Conservation (phyloP, 2,113 vertebrate genomes). For the Dipodomys spectabilis region DNA sequence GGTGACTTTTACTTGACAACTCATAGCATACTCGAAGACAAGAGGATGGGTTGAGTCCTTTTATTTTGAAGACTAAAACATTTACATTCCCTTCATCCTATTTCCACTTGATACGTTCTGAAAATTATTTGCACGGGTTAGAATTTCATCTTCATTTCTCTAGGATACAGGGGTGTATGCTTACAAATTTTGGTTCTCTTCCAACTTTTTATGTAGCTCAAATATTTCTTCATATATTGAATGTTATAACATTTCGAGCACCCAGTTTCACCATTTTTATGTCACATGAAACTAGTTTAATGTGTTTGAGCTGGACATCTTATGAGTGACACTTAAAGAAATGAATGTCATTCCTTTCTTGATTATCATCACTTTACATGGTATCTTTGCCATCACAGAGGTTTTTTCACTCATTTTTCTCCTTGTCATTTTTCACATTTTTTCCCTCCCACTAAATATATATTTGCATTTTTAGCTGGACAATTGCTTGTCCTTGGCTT, state of each 20-base stretch:
- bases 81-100: constrained; percentile 48
- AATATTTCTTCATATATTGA: background rate
- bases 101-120: constrained; percentile 9
- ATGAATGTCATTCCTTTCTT: background rate
- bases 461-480: background rate
- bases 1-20: constrained; percentile 57
- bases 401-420: too few relatives aligned
- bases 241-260: background rate
- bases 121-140: constrained; percentile 22
- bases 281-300: background rate
- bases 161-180: background rate
- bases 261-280: background rate
- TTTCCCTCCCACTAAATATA: constrained; percentile 23
- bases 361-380: background rate
- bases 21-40: constrained; percentile 5
- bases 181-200: background rate
- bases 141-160: background rate
- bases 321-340: constrained; percentile 23
- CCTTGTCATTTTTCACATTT: background rate
- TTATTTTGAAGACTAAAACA: constrained; percentile 45
- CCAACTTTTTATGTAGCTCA: background rate
- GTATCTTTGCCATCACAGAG: background rate
- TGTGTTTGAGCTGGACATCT: background rate
- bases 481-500: background rate
- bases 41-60: background rate